These are phyloP conservation scores for Callyntrura sp. DNA, from an alignment of 2,888 invertebrate species.

Conservation along the genomic window DNA sequence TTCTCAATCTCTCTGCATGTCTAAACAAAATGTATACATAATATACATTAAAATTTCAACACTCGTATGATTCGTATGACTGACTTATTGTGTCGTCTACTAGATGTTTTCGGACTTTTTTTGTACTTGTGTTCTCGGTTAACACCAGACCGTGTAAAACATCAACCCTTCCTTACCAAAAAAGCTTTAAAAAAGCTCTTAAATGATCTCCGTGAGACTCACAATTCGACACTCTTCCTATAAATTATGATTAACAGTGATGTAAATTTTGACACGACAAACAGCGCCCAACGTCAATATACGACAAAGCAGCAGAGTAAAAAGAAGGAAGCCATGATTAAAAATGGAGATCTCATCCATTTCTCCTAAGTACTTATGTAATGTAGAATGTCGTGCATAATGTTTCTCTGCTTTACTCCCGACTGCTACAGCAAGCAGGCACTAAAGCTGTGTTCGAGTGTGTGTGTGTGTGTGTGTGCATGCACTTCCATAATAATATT, in stretches of 20 bases:
- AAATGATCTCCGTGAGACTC: neutral
- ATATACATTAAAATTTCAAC: neutral
- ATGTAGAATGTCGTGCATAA: neutral
- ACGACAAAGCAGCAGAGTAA: too few species aligned
- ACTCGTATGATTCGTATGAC: constrained; percentile 23
- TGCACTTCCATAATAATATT: constrained; percentile 14
- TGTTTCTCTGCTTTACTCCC: too few species aligned
- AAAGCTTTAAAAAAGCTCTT: neutral
- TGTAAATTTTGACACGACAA: too few species aligned
- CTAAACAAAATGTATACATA: neutral
- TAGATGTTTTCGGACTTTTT: neutral
- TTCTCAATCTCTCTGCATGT: neutral
- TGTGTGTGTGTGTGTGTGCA: too few species aligned
- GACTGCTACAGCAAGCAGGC: neutral
- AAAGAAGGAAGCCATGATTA: neutral
- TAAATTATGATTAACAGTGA: neutral
- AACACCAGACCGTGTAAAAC: neutral
- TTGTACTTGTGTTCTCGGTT: neutral
- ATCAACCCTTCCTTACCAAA: neutral
- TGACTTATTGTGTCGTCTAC: neutral
- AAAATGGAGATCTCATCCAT: neutral
- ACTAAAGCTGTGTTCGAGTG: too few species aligned
- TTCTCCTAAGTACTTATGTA: neutral
- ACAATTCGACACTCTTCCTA: neutral
- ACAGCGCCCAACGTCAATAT: too few species aligned